Conservation (phyloP, 2,888 invertebrate species). For the Rhagonycha fulva region DNA sequence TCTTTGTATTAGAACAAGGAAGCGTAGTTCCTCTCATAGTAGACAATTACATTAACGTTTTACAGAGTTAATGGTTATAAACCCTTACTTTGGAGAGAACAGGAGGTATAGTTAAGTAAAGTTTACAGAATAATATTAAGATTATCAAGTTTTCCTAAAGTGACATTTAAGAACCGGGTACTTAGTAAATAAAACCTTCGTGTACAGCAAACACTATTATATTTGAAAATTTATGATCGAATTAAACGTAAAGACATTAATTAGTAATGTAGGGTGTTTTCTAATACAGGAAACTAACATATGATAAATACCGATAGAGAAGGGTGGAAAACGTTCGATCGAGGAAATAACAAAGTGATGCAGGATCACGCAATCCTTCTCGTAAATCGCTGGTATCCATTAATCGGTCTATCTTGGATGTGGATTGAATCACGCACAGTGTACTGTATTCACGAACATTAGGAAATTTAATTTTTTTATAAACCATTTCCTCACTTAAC, state of each 20-base stretch:
- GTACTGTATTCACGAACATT: conserved; percentile 19
- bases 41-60: conserved; percentile 11
- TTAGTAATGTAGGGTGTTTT: conserved; percentile 2
- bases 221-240: background rate
- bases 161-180: conserved; percentile 5
- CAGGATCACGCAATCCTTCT: conserved; percentile 38
- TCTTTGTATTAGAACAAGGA: conserved; percentile 11
- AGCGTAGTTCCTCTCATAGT: conserved; percentile 2
- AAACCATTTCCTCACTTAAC: background rate
- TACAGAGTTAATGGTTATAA: conserved; percentile 8
- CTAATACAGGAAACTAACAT: conserved; percentile 27
- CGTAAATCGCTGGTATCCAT: conserved; percentile 40
- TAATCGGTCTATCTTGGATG: conserved; percentile 37
- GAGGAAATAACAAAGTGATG: conserved; percentile 39
- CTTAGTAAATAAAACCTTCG: background rate
- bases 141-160: conserved; percentile 3
- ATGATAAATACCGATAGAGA: conserved; percentile 28
- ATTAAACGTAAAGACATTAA: background rate
- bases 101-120: conserved; percentile 6
- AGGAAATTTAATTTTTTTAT: conserved; percentile 7
- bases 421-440: conserved; percentile 38
- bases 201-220: background rate
- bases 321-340: conserved; percentile 30
- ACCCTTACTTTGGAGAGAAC: background rate
- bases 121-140: conserved; percentile 8